phyloP scores from a whole-genome alignment of 2,888 invertebrate species.

The Sclerodermus sp. region DNA sequence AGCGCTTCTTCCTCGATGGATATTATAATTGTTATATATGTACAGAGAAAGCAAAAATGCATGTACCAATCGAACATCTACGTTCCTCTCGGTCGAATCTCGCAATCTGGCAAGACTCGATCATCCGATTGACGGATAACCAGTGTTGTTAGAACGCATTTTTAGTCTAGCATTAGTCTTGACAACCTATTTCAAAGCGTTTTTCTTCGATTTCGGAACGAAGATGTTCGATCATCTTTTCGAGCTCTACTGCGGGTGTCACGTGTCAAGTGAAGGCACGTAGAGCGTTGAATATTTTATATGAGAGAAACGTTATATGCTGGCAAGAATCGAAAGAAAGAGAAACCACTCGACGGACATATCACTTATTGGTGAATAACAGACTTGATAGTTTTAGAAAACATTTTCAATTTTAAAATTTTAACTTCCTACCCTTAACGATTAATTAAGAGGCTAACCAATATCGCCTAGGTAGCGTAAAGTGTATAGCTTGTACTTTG shows the following conservation, averaged over 20 bases:
- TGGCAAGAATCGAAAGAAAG: constrained; percentile 6
- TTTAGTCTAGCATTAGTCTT: neutral
- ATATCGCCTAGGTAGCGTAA: constrained; percentile 37
- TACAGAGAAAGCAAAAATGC: too few relatives aligned
- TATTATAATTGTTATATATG: too few relatives aligned
- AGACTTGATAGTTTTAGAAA: constrained; percentile 40
- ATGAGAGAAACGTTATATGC: constrained; percentile 10
- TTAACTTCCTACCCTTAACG: constrained; percentile 32
- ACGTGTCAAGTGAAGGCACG: neutral
- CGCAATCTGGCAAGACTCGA: too few relatives aligned
- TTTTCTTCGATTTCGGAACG: constrained; percentile 8
- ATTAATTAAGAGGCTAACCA: constrained; percentile 39
- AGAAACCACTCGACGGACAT: constrained; percentile 41
- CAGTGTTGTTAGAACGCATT: too few relatives aligned
- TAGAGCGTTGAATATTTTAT: constrained; percentile 30
- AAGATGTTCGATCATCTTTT: neutral
- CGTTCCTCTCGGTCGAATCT: constrained; percentile 13
- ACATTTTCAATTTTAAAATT: constrained; percentile 41
- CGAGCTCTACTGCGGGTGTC: too few relatives aligned
- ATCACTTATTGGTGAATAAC: constrained; percentile 48
- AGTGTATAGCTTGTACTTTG: constrained; percentile 42
- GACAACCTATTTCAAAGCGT: constrained; percentile 13
- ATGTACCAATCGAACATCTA: constrained; percentile 9
- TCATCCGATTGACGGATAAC: too few relatives aligned
- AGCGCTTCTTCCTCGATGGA: too few relatives aligned